Base-by-base conservation (phyloP, 1,140 invertebrate species). In the Trissolcus basalis region DNA sequence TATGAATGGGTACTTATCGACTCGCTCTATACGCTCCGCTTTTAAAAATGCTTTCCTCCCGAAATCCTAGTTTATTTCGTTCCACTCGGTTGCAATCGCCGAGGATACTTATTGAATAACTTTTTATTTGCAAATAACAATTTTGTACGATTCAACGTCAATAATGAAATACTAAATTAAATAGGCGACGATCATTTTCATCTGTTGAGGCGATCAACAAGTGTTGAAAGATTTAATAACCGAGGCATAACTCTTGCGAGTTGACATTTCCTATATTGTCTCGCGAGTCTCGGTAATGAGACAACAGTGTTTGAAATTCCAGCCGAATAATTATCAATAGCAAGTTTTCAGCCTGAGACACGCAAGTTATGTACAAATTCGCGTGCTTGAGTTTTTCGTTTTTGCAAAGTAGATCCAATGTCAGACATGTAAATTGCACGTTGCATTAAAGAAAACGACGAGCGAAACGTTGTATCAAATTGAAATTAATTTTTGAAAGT, bases 1-100 rank as follows among this genome's bases (percentile, higher is more conserved):
- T 32, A 70, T 55, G 12, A 49, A 70, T 41, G 19, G 13, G 1
- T 51, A 55, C 43, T 70, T 60, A 60, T 60, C 12, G 49, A 69
- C 14, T 51, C 49, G 32, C 15, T 32, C 16, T n/a, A 60, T 54
- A 44, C 41, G 58, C 35, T 33, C 8, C 33, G 7, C 9, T 35
- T 61, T 51, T 19, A 61, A n/a, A 61, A 27, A 27, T 27, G 19
- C 6, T 27, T 61, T 51, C 11, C 48, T 41, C 16, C 49, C n/a
- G 3, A 35, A 35, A 51, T 2, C n/a, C 1, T 32, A 49, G 19
- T 12, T 32, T 51, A 36, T 36, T 44, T 35, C 19, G 32, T 11
- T 51, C 32, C 6, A 36, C 12, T 51, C 13, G 5, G 11, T 49
- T 27, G 15, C 45, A 47, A 49, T 32, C 9, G 47, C 11, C 7